Percentiles rank a stretch among this genome's conserved stretches.
phyloP scores from a whole-genome alignment of 2,797 vertebrate genomes.

The Gambusia yucatana region DNA sequence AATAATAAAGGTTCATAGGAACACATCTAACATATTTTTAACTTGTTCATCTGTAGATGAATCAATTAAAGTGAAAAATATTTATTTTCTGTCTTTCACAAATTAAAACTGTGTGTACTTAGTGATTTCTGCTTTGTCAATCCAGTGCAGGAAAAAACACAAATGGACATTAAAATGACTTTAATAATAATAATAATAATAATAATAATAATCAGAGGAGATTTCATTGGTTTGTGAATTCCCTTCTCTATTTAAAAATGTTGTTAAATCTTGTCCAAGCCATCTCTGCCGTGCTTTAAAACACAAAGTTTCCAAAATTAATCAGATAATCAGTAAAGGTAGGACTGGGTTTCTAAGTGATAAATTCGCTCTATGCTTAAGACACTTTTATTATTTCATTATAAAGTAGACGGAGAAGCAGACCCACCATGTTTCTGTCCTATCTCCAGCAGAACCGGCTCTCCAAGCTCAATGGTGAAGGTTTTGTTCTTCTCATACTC shows the following conservation, averaged over 20 bases:
- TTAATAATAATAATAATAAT: not conserved
- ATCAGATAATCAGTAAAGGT: not conserved
- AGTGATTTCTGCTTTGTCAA: not conserved
- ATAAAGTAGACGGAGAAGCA: not conserved
- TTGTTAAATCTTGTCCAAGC: not conserved
- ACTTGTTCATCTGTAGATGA: not conserved
- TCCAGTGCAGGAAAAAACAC: not conserved
- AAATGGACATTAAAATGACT: not conserved
- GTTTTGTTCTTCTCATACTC: conserved; percentile 90
- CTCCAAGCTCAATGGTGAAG: conserved; percentile 85
- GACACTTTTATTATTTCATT: not conserved
- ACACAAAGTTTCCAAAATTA: not conserved
- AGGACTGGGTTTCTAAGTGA: not conserved
- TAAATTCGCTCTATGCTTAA: not conserved
- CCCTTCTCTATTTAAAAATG: not conserved
- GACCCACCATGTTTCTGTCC: conserved; percentile 80
- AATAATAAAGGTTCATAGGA: not conserved
- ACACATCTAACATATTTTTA: not conserved
- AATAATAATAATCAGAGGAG: not conserved
- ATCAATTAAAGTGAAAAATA: not conserved
- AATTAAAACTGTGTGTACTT: not conserved
- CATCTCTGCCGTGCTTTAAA: not conserved
- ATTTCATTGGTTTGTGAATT: not conserved
- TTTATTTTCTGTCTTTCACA: not conserved
- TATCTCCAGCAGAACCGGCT: conserved; percentile 83